These are phyloP conservation scores for Steinernema carpocapsae DNA, from an alignment of 2,888 invertebrate species.

Conservation along the genomic window DNA sequence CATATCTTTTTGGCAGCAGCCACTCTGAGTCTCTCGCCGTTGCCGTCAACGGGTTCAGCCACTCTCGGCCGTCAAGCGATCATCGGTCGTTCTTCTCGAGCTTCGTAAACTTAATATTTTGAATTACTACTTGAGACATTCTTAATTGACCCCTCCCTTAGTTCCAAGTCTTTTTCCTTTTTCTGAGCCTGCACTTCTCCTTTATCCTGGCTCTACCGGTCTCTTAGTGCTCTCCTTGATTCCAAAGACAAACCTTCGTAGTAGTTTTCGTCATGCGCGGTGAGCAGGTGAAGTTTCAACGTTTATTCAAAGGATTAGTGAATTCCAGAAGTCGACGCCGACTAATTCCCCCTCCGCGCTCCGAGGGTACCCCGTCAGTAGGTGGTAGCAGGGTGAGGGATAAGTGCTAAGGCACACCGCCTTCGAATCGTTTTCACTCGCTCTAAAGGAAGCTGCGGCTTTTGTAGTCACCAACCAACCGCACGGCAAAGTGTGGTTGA, in stretches of 20 bases:
- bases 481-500: neutral
- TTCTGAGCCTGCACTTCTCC: neutral
- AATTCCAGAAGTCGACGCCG: constrained; percentile 33
- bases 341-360: constrained; percentile 28
- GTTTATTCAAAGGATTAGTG: constrained; percentile 32
- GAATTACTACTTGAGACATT: neutral
- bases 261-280: neutral
- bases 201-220: neutral
- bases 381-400: neutral
- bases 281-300: constrained; percentile 23
- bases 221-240: neutral
- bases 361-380: no score
- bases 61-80: constrained; percentile 15
- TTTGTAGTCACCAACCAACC: no score
- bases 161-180: neutral
- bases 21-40: no score
- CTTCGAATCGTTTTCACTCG: neutral
- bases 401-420: neutral
- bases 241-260: constrained; percentile 21
- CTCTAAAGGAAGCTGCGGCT: neutral
- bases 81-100: neutral
- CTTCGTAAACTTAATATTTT: constrained; percentile 27
- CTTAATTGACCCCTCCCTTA: neutral
- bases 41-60: neutral
- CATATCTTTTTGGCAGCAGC: neutral